Percentiles rank a stretch among this genome's conserved stretches.
These are phyloP conservation scores for Hydrozoanthus tunicans DNA, from an alignment of 64 coral and sea anemone genomes.

Conservation along the genomic window DNA sequence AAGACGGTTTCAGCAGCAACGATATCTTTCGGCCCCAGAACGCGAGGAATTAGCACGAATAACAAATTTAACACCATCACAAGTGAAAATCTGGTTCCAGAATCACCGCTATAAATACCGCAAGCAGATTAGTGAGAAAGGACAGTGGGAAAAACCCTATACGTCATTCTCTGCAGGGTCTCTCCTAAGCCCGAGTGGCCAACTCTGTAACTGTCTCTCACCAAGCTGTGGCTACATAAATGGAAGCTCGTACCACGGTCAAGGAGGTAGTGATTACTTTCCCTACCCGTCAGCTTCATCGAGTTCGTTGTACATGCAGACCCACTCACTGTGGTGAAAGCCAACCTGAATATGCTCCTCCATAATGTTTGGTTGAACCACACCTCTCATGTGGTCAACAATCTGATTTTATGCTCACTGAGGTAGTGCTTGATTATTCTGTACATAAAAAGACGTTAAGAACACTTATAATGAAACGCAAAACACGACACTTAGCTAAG, in stretches of 20 bases:
- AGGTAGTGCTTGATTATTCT: background rate
- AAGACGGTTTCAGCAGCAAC: constrained; percentile 66
- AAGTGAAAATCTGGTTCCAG: constrained; percentile 74
- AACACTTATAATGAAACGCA: background rate
- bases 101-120: constrained; percentile 93
- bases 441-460: constrained; percentile 25
- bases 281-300: constrained; percentile 62
- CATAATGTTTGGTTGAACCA: background rate
- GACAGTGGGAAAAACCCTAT: constrained; percentile 90
- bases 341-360: background rate
- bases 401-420: background rate
- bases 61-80: constrained; percentile 65
- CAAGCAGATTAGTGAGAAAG: constrained; percentile 95
- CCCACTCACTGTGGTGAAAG: constrained; percentile 31
- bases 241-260: constrained; percentile 69
- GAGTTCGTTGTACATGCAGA: constrained; percentile 75
- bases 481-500: constrained; percentile 24
- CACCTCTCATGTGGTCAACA: constrained; percentile 8
- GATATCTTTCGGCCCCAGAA: constrained; percentile 61
- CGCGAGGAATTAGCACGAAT: constrained; percentile 70
- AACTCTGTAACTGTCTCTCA: constrained; percentile 85
- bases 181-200: constrained; percentile 75
- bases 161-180: constrained; percentile 61
- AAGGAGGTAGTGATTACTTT: constrained; percentile 65
- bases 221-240: constrained; percentile 83